Evolutionary conservation across 2,797 vertebrate species (phyloP), one percentile per base, ranked within the genome.

Genomic region (Choloepus didactylus): DNA sequence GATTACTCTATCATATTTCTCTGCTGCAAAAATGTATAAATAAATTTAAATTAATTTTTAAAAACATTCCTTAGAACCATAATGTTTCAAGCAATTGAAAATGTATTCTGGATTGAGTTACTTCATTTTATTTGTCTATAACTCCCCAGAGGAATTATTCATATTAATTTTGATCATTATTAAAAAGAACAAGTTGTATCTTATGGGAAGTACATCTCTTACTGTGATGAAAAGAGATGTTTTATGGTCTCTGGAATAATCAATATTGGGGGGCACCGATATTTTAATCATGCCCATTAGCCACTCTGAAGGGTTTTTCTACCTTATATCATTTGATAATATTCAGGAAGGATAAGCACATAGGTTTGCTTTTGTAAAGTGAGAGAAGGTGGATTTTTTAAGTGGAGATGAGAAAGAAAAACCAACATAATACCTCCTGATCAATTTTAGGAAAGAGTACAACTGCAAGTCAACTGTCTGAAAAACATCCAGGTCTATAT

Each of bases 81-180:
- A 59, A 88, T 19, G 21, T 87, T 87, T 81, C n/a, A 75, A 76
- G 66, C 44, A 70, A 90, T 67, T 87, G 87, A 77, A 85, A 72
- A 64, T 31, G 18, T 56, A 21, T 27, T 77, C 41, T 75, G 25
- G 44, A 54, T 93, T 83, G 19, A 56, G 19, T 29, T 51, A 60
- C 86, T 80, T 75, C 59, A 76, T 67, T 84, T 66, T 76, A 67
- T 67, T 56, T 18, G 12, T 56, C 54, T 84, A 46, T 38, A 51
- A 35, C 8, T 85, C 70, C 25, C 76, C 38, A 35, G 35, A 75
- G 84, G 35, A 56, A 25, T 41, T 31, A 49, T 56, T 91, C 80
- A 49, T 49, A n/a, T 31, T 59, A 64, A 35, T 35, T 38, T 80
- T 38, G 38, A 60, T 75, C 8, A n/a, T 41, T 75, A 89, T 85